Percentiles rank a stretch among this genome's conserved stretches.
phyloP scores from a whole-genome alignment of 2,888 invertebrate genomes.

The Drosophila kokeensis region DNA sequence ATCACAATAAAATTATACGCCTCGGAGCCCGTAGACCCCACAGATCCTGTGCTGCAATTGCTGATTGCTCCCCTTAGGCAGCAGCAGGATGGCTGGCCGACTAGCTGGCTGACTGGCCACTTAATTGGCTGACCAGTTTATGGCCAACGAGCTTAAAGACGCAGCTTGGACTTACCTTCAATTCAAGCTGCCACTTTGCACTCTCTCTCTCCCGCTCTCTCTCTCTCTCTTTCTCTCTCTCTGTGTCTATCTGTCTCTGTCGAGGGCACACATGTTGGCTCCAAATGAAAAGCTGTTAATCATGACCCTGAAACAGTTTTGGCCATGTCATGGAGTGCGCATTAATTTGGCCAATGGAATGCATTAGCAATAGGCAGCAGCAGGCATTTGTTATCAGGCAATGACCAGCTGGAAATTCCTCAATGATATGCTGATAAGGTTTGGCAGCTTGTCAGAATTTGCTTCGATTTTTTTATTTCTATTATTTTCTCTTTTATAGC shows the following conservation, averaged over 20 bases:
- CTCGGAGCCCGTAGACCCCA: constrained; percentile 18
- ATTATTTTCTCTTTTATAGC: constrained; percentile 21
- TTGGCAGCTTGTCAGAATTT: constrained; percentile 44
- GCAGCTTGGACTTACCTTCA: constrained; percentile 40
- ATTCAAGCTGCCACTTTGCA: background rate
- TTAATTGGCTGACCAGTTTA: constrained; percentile 58
- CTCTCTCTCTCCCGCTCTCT: background rate
- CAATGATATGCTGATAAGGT: constrained; percentile 63
- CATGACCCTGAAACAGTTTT: constrained; percentile 55
- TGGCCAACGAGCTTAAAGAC: constrained; percentile 21
- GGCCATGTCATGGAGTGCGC: constrained; percentile 66
- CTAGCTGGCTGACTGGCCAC: constrained; percentile 23
- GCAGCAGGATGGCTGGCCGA: constrained; percentile 1
- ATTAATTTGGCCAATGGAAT: constrained; percentile 62
- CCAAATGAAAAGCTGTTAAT: constrained; percentile 66
- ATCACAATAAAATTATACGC: constrained; percentile 80
- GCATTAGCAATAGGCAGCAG: constrained; percentile 54
- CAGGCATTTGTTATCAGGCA: constrained; percentile 21
- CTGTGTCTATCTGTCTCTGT: background rate
- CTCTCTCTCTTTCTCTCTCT: background rate
- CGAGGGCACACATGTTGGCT: background rate
- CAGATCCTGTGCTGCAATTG: constrained; percentile 43
- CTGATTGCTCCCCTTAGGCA: constrained; percentile 37
- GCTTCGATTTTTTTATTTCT: background rate
- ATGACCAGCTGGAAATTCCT: constrained; percentile 71